Percentiles rank a stretch among this genome's conserved stretches.
phyloP scores from a whole-genome alignment of 2,888 invertebrate species.

The Branchellion lobata region DNA sequence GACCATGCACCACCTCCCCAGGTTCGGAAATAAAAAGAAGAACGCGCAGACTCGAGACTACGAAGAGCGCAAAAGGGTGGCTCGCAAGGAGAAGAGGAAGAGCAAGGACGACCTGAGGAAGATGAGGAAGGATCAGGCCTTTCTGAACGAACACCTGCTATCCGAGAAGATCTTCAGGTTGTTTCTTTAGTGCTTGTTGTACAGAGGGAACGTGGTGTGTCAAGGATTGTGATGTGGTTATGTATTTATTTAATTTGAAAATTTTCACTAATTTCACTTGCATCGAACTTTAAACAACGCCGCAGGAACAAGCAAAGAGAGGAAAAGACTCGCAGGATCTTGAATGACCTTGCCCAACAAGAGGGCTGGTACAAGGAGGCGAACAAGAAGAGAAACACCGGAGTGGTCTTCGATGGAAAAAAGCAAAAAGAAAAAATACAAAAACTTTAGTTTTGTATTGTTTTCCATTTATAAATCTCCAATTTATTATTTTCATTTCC shows the following conservation, averaged over 20 bases:
- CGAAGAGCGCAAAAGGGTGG: slow-evolving; percentile 8
- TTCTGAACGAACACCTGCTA: slow-evolving; percentile 24
- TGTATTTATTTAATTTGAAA: neutral
- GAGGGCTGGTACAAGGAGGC: slow-evolving; percentile 36
- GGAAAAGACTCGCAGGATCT: slow-evolving; percentile 32
- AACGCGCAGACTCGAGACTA: slow-evolving; percentile 13
- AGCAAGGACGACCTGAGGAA: slow-evolving; percentile 38
- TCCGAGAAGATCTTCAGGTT: slow-evolving; percentile 27
- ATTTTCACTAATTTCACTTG: too few species aligned
- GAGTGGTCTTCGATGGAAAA: too few species aligned
- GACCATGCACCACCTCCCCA: too few species aligned
- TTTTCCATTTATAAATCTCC: neutral
- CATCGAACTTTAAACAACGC: too few species aligned
- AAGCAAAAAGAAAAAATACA: slow-evolving; percentile 29
- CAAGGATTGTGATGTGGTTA: neutral
- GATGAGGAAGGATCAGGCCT: slow-evolving; percentile 36
- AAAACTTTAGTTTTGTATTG: slow-evolving; percentile 12
- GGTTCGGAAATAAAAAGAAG: neutral
- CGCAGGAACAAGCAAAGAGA: slow-evolving; percentile 28
- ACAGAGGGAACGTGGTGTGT: neutral
- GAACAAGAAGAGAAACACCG: slow-evolving; percentile 5
- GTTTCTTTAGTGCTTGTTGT: neutral
- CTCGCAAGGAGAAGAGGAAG: slow-evolving; percentile 33
- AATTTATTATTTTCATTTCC: too few species aligned
- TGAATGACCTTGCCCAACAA: slow-evolving; percentile 32